Conservation (phyloP, 92 coral and sea anemone genomes). For the Virgularia gustaviana region DNA sequence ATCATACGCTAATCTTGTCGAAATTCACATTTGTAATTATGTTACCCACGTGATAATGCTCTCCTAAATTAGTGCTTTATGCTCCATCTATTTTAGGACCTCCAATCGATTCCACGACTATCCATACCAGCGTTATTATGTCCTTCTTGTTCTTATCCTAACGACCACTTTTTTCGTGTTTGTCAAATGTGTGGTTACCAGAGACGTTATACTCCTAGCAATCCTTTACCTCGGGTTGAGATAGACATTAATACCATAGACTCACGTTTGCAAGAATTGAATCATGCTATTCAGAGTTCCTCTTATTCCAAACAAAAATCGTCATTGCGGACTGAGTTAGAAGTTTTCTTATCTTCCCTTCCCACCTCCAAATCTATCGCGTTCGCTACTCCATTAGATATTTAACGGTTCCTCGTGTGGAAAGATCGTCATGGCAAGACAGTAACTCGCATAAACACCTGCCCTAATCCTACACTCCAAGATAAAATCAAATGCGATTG, state of each 20-base stretch:
- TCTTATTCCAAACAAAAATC: constrained; percentile 54
- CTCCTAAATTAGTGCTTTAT: neutral
- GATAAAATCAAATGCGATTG: constrained; percentile 30
- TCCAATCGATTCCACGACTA: constrained; percentile 35
- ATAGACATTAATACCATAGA: constrained; percentile 41
- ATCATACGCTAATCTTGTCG: neutral
- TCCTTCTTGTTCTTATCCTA: constrained; percentile 52
- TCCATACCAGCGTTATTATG: constrained; percentile 47
- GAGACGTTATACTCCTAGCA: constrained; percentile 21
- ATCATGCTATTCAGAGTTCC: constrained; percentile 17
- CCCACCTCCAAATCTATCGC: constrained; percentile 30
- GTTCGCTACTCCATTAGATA: constrained; percentile 49
- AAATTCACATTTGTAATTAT: neutral
- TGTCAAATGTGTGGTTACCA: constrained; percentile 56
- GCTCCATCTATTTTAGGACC: constrained; percentile 32
- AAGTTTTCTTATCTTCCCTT: constrained; percentile 34
- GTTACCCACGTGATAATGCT: neutral
- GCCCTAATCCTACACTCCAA: constrained; percentile 23
- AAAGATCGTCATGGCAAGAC: constrained; percentile 30
- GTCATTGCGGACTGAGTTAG: constrained; percentile 46
- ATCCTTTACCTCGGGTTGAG: constrained; percentile 14
- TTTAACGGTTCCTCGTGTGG: constrained; percentile 51
- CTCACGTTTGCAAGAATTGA: constrained; percentile 36
- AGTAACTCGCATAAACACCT: constrained; percentile 30
- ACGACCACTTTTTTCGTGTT: constrained; percentile 45